Conservation (phyloP, 1,140 invertebrate species). For the Periplaneta americana region DNA sequence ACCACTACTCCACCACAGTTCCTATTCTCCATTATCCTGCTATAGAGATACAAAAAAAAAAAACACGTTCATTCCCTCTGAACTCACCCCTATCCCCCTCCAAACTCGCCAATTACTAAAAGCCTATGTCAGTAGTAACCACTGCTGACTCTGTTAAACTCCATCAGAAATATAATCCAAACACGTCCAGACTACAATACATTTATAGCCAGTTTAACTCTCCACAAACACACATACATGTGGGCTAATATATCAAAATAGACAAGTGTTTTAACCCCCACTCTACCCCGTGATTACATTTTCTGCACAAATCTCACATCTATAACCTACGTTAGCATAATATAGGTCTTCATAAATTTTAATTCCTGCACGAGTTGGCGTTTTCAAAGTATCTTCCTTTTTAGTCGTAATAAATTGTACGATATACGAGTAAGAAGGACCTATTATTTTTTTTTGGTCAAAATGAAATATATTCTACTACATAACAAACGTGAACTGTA, state of each 20-base stretch:
- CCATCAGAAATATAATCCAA: neutral
- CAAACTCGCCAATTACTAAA: neutral
- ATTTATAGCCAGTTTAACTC: neutral
- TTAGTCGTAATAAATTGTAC: neutral
- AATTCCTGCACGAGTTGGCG: neutral
- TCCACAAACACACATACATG: neutral
- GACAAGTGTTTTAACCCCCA: neutral
- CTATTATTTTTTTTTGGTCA: too few species aligned
- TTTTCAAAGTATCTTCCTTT: neutral
- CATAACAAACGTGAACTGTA: too few species aligned
- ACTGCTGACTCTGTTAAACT: neutral
- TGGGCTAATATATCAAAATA: neutral
- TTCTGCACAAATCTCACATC: neutral
- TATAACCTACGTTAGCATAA: neutral
- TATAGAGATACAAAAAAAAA: neutral
- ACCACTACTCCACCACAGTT: neutral
- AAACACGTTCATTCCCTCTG: neutral
- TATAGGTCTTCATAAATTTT: neutral
- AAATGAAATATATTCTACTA: too few species aligned
- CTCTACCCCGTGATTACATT: neutral
- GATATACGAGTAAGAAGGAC: neutral
- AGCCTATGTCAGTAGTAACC: neutral
- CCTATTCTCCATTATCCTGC: neutral
- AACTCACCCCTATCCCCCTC: too few species aligned
- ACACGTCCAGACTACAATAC: neutral